phyloP scores from a whole-genome alignment of 2,113 vertebrate genomes.

The Struthidea cinerea region DNA sequence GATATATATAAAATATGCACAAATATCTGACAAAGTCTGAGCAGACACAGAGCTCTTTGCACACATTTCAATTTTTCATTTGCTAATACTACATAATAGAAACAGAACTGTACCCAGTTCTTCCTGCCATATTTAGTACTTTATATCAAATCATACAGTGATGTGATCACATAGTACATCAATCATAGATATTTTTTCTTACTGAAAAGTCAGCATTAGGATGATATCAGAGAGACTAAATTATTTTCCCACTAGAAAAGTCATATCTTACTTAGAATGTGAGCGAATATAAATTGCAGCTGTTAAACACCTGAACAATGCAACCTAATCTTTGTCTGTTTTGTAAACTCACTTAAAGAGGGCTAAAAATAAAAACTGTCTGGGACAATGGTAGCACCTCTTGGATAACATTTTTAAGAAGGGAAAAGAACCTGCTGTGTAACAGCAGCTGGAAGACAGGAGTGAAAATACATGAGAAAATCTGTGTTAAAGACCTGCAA shows the following conservation, averaged over 20 bases:
- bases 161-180: background rate
- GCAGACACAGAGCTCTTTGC: background rate
- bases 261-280: background rate
- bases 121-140: background rate
- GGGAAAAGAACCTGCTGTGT: background rate
- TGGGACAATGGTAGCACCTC: background rate
- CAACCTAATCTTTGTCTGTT: background rate
- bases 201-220: background rate
- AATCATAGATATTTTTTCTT: background rate
- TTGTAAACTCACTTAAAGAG: background rate
- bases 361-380: background rate
- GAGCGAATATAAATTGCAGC: background rate
- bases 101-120: background rate
- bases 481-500: background rate
- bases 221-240: background rate
- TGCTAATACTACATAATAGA: background rate
- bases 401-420: background rate
- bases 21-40: conserved; percentile 19
- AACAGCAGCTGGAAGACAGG: background rate
- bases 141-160: background rate
- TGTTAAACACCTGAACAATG: background rate
- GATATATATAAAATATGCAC: background rate
- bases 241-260: background rate
- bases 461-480: background rate
- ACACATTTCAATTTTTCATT: background rate